Evolutionary conservation across 2,797 vertebrate species (phyloP).

Genomic region (Forpus xanthops): DNA sequence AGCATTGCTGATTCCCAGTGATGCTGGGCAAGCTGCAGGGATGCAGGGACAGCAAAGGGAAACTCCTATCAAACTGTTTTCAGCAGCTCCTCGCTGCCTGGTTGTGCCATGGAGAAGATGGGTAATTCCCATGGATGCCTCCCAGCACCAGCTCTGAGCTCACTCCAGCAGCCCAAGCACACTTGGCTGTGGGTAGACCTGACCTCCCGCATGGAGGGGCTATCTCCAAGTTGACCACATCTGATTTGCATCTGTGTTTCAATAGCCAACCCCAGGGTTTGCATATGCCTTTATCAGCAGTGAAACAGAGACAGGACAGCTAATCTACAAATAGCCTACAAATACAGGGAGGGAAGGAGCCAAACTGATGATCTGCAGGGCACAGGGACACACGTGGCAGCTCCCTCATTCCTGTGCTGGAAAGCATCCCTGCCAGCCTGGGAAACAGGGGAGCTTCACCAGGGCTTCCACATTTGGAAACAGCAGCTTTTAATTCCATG

Average conservation of each 20-base stretch:
- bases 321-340: neutral
- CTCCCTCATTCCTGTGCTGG: rapidly evolving
- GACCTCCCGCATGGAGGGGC: neutral
- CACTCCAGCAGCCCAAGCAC: rapidly evolving
- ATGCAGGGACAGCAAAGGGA: neutral
- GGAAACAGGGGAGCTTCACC: neutral
- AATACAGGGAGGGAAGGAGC: neutral
- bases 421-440: neutral
- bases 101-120: rapidly evolving
- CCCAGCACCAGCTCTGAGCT: neutral
- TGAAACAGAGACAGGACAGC: neutral
- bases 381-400: rapidly evolving
- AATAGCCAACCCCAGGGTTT: neutral
- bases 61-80: rapidly evolving
- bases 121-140: rapidly evolving
- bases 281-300: rapidly evolving
- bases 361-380: neutral
- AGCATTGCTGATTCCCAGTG: neutral
- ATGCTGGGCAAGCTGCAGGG: neutral
- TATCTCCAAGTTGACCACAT: rapidly evolving
- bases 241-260: neutral
- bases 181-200: neutral
- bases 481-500: neutral
- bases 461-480: neutral
- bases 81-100: rapidly evolving